Conservation (phyloP, 1,140 invertebrate species). For the Papilio polytes region DNA sequence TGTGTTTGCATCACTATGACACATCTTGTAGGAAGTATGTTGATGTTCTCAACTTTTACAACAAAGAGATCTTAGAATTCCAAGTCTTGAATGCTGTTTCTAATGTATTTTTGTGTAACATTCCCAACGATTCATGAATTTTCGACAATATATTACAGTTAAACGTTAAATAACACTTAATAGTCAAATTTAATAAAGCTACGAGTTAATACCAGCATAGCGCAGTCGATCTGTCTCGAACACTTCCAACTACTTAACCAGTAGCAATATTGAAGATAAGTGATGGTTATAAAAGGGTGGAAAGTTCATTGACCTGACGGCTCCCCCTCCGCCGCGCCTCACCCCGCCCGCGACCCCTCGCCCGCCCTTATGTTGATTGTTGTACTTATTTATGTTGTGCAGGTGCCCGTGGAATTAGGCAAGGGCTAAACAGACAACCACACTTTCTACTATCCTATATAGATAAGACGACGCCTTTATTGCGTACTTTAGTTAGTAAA, state of each 20-base stretch:
- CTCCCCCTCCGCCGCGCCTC: neutral
- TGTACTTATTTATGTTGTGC: conserved; percentile 36
- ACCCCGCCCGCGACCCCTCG: conserved; percentile 1
- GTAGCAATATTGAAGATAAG: conserved; percentile 40
- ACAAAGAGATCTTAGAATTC: too few relatives aligned
- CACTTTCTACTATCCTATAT: conserved; percentile 35
- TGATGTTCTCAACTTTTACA: too few relatives aligned
- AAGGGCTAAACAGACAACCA: conserved; percentile 24
- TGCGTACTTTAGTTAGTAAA: neutral
- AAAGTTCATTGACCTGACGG: conserved; percentile 28
- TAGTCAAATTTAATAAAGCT: neutral
- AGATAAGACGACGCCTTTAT: conserved; percentile 20
- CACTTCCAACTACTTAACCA: conserved; percentile 33
- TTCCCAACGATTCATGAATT: neutral
- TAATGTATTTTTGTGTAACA: neutral
- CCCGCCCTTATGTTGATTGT: conserved; percentile 28
- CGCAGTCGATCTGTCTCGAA: conserved; percentile 10
- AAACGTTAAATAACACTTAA: neutral
- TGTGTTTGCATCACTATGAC: too few relatives aligned
- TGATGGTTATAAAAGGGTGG: conserved; percentile 41
- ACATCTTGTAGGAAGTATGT: too few relatives aligned
- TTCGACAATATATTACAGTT: neutral
- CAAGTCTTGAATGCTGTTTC: too few relatives aligned
- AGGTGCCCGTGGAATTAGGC: conserved; percentile 37
- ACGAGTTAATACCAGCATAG: conserved; percentile 9